Evolutionary conservation across 1,140 invertebrate species (phyloP), one percentile per base, ranked within the genome.

Genomic region (Cyphomyrmex costatus): DNA sequence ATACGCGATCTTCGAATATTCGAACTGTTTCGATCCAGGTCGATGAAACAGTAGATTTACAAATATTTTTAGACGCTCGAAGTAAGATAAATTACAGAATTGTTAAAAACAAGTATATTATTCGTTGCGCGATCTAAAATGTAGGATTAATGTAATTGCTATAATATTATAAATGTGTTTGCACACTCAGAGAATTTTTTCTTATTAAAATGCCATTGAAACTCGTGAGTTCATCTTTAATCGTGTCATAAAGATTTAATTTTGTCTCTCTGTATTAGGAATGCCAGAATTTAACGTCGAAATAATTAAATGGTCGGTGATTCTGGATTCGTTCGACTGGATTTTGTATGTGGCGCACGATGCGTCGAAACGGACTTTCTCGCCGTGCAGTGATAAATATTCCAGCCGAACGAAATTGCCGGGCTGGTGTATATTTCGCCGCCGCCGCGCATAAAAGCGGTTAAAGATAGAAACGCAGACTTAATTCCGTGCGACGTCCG

Each of bases 401-500:
- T 86, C 30, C 16, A 56, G 14, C 5, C 83, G 53, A 33, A 33
- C 5, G 74, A 61, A 73, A 66, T 24, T 24, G 49, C 85, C 63
- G 49, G 65, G 74, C 42, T 30, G 58, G 60, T 42, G 70, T 82
- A 61, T 80, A 84, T 84, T 61, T 77, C 74, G 73, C 56, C 10
- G 49, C 6, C 36, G 46, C n/a, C n/a, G 58, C 56, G 77, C 77
- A 56, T 85, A 85, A 84, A 74, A 63, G 56, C 71, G 68, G 27
- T 87, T 87, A 87, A 88, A 87, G 63, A 88, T 88, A 87, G 86
- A 87, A 88, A 60, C 42, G 61, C 19, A 27, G 51, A 68, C 58
- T 82, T 85, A 85, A 77, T 82, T 68, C 27, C 46, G 42, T 19
- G 56, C 21, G 36, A 70, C 42, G 51, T 76, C 46, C 27, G 85